Evolutionary conservation across 2,888 invertebrate genomes (phyloP).

Genomic region (Synanthedon tipuliformis): DNA sequence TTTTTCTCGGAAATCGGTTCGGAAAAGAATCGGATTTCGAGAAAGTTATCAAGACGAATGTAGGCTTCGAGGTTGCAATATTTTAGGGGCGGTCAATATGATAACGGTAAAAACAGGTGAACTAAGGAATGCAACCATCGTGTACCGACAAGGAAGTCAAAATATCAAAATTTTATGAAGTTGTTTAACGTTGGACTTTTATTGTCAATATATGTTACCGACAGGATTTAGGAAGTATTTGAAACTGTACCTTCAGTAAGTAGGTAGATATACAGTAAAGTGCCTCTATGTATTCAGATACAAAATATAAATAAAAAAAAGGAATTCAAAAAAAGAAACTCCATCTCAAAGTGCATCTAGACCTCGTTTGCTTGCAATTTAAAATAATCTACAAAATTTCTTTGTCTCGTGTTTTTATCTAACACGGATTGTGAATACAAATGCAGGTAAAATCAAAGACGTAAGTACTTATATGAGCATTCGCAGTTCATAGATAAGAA

Average conservation of each 20-base stretch:
- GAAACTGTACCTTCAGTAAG: no score
- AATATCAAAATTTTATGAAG: neutral
- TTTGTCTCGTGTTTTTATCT: neutral
- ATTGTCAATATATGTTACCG: no score
- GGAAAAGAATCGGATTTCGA: conserved; percentile 12
- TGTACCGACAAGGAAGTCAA: neutral
- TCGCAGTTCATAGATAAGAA: no score
- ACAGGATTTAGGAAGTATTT: no score
- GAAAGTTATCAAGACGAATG: conserved; percentile 51
- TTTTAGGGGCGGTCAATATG: conserved; percentile 44
- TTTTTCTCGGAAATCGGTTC: neutral
- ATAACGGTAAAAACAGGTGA: conserved; percentile 40
- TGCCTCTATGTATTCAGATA: no score
- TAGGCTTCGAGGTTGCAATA: conserved; percentile 55
- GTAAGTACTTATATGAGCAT: no score
- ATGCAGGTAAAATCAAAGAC: neutral
- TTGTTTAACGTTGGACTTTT: neutral
- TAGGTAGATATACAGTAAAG: no score
- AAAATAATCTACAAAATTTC: neutral
- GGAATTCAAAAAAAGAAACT: neutral
- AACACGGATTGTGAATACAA: neutral
- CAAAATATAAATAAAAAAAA: no score
- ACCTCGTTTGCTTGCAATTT: neutral
- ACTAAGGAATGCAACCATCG: neutral
- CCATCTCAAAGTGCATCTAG: neutral